Percentiles rank a stretch among this genome's conserved stretches.
These are phyloP conservation scores for Osmerus mordax DNA, from an alignment of 2,113 vertebrate genomes.

Conservation along the genomic window DNA sequence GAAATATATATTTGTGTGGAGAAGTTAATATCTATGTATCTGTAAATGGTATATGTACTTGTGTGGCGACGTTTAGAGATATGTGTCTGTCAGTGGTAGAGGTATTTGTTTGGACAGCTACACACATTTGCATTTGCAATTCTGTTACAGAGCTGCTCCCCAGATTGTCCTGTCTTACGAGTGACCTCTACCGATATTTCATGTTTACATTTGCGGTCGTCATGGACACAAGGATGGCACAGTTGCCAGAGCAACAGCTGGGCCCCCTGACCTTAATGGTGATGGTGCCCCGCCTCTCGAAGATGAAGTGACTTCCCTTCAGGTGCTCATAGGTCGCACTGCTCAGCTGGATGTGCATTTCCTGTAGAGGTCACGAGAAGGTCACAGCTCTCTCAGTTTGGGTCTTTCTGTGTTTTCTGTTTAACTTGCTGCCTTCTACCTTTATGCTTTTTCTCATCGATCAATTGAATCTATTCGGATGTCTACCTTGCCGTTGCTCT, in stretches of 20 bases:
- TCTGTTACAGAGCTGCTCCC: no score
- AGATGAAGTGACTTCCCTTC: constrained; percentile 74
- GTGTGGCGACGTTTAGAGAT: no score
- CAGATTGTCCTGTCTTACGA: no score
- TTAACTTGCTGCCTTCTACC: background rate
- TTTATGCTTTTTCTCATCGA: background rate
- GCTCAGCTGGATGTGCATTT: constrained; percentile 76
- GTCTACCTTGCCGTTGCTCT: constrained; percentile 72
- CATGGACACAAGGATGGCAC: background rate
- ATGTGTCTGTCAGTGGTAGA: no score
- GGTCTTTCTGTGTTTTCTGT: background rate
- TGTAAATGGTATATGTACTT: no score
- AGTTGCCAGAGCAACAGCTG: constrained; percentile 11
- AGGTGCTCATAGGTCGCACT: constrained; percentile 73
- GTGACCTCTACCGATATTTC: no score
- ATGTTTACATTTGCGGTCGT: no score
- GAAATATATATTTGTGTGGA: no score
- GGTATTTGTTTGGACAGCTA: no score
- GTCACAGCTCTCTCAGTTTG: background rate
- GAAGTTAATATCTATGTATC: no score
- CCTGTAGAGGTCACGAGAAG: constrained; percentile 42
- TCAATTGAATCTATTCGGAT: background rate
- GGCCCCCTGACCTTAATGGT: constrained; percentile 69
- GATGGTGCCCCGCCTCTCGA: constrained; percentile 69
- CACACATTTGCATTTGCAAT: no score